These are phyloP conservation scores for Mimas tiliae DNA, from an alignment of 2,888 invertebrate species.

Conservation along the genomic window DNA sequence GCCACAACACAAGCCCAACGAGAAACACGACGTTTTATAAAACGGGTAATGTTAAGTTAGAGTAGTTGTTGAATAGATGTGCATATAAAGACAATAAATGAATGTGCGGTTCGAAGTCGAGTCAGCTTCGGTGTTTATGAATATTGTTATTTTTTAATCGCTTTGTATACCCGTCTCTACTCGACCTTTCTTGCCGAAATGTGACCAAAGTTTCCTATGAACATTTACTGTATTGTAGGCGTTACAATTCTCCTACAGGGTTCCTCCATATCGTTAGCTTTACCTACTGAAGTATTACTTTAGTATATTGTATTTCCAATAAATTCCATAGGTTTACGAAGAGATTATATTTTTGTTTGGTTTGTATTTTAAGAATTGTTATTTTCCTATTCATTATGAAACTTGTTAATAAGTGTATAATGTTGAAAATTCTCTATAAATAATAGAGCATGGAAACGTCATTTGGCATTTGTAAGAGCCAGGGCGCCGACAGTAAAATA, in stretches of 20 bases:
- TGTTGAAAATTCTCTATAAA: constrained; percentile 26
- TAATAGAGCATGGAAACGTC: constrained; percentile 10
- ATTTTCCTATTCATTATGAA: constrained; percentile 24
- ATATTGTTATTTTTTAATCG: constrained; percentile 65
- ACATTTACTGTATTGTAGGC: constrained; percentile 71
- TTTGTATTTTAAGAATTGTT: constrained; percentile 27
- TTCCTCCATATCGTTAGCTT: constrained; percentile 84
- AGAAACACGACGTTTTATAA: constrained; percentile 73
- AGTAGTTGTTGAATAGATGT: constrained; percentile 56
- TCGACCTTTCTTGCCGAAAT: constrained; percentile 63
- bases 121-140: constrained; percentile 64
- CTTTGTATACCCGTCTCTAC: constrained; percentile 66
- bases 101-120: constrained; percentile 67
- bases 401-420: constrained; percentile 24
- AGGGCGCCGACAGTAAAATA: constrained; percentile 27
- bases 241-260: constrained; percentile 80
- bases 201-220: constrained; percentile 76
- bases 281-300: constrained; percentile 81
- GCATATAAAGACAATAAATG: constrained; percentile 71
- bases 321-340: constrained; percentile 76
- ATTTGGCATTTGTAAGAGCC: constrained; percentile 31
- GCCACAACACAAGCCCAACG: constrained; percentile 69
- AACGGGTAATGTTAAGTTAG: constrained; percentile 63
- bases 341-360: constrained; percentile 51
- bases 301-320: constrained; percentile 71